phyloP scores from a whole-genome alignment of 2,797 vertebrate species.

The Distichodus sexfasciatus region DNA sequence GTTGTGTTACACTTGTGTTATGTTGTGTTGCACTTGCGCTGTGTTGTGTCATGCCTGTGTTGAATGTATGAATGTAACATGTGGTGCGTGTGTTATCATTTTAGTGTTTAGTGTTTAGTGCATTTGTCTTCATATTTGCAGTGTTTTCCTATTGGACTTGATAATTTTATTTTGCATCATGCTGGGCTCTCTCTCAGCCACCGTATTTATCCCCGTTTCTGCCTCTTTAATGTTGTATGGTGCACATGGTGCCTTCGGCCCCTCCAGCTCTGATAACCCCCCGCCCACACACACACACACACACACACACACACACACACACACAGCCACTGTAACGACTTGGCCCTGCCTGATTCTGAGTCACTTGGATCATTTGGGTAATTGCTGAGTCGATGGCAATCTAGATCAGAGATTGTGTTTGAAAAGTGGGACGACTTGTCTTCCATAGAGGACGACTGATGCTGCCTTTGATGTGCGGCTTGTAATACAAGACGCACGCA shows the following conservation, averaged over 20 bases:
- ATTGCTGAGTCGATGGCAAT: conserved; percentile 49
- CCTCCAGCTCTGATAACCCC: conserved; percentile 14
- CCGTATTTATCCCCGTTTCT: not conserved
- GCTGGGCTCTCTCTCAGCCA: no score
- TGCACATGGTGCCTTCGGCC: conserved; percentile 18
- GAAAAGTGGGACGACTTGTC: conserved; percentile 41
- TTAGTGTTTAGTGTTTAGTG: no score
- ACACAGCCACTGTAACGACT: conserved; percentile 47
- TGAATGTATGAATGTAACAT: no score
- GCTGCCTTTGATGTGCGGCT: conserved; percentile 49
- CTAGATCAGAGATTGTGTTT: conserved; percentile 51
- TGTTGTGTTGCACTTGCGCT: no score
- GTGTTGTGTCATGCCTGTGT: no score
- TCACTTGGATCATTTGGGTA: conserved; percentile 48
- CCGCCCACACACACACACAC: no score
- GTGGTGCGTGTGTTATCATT: no score
- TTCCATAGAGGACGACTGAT: conserved; percentile 20
- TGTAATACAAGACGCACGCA: conserved; percentile 34
- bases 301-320: no score
- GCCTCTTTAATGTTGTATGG: conserved; percentile 34
- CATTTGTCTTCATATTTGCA: no score
- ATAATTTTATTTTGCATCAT: no score
- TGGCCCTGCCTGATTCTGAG: conserved; percentile 35
- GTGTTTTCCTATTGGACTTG: no score
- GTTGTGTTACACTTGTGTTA: no score